phyloP scores from a whole-genome alignment of 1,140 invertebrate genomes.

The Oncopeltus fasciatus region DNA sequence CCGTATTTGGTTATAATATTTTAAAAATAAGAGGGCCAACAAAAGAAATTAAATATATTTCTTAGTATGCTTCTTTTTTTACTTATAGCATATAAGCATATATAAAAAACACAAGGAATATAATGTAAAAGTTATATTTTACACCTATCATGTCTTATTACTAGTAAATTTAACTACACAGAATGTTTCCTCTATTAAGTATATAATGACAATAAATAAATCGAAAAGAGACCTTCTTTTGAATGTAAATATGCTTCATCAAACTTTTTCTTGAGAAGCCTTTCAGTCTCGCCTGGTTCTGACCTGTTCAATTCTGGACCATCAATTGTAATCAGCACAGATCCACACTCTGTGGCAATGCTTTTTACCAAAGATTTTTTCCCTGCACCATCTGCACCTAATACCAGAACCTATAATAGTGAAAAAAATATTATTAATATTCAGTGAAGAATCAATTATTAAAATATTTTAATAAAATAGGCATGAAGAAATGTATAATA shows the following conservation, averaged over 20 bases:
- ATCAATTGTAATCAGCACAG: conserved; percentile 17
- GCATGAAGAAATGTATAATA: no score
- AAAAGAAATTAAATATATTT: no score
- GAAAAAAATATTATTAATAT: conserved; percentile 9
- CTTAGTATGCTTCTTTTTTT: no score
- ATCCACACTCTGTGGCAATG: conserved; percentile 15
- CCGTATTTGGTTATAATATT: no score
- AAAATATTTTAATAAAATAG: no score
- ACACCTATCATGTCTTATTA: not conserved
- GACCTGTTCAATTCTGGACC: conserved; percentile 21
- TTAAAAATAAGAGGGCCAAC: no score
- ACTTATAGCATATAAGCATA: no score
- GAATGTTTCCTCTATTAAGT: no score
- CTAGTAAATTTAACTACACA: no score
- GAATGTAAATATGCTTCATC: conserved; percentile 27
- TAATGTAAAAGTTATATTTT: not conserved
- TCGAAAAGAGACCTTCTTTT: conserved; percentile 15
- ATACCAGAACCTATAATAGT: conserved; percentile 20
- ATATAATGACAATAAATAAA: not conserved
- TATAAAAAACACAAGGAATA: no score
- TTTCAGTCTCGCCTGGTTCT: conserved; percentile 33
- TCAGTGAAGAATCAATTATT: no score
- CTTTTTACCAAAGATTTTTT: conserved; percentile 23
- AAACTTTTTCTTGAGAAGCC: conserved; percentile 29
- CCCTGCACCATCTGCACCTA: conserved; percentile 24